A percentile compares a stretch with the other conserved stretches of the same genome.
Conservation (phyloP, 2,797 vertebrate species). For the Labeo calbasu region DNA sequence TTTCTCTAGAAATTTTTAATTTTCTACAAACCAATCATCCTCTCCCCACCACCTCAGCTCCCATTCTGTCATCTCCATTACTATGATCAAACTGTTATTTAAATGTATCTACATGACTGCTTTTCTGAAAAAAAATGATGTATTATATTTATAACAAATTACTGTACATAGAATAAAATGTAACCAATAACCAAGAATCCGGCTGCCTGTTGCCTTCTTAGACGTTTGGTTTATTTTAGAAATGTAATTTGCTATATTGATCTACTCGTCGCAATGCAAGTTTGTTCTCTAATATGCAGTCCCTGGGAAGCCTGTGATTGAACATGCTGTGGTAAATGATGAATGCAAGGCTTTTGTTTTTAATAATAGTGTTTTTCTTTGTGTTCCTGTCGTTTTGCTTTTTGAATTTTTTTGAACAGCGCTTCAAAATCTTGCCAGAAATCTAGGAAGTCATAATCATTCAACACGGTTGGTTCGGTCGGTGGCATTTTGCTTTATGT, state of each 20-base stretch:
- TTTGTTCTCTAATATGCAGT: not conserved
- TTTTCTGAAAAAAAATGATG: slow-evolving; percentile 87
- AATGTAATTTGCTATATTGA: not conserved
- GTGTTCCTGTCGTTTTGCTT: not conserved
- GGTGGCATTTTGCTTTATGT: not conserved
- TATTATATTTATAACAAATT: slow-evolving; percentile 99
- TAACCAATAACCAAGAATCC: slow-evolving; percentile 76
- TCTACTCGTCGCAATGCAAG: not conserved
- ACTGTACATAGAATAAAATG: slow-evolving; percentile 98
- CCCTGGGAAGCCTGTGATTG: not conserved
- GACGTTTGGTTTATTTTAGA: not conserved
- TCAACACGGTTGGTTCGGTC: not conserved
- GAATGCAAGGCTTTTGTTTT: not conserved
- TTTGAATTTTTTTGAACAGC: not conserved
- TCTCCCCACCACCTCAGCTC: slow-evolving; percentile 82
- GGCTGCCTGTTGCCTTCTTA: slow-evolving; percentile 10
- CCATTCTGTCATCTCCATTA: slow-evolving; percentile 74
- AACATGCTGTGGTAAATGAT: not conserved
- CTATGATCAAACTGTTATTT: slow-evolving; percentile 84
- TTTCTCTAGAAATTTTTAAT: slow-evolving; percentile 75
- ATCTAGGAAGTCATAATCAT: not conserved
- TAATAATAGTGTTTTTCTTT: not conserved
- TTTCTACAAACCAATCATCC: slow-evolving; percentile 71
- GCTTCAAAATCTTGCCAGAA: not conserved
- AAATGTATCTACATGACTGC: slow-evolving; percentile 84